phyloP scores from a whole-genome alignment of 2,888 invertebrate species.

The Yponomeuta evonymella region DNA sequence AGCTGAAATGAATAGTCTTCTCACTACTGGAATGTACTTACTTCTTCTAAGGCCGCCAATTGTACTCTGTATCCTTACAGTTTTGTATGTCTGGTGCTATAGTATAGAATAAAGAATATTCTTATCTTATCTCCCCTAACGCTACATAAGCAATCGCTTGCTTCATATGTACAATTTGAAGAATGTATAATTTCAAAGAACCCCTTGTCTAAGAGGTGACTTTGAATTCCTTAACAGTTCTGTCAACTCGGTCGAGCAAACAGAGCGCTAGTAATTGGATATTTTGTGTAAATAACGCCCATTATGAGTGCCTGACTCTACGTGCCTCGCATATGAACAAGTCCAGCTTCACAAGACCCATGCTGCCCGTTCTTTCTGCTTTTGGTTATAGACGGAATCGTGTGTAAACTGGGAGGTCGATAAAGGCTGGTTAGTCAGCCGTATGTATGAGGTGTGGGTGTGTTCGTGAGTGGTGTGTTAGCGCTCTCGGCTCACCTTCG shows the following conservation, averaged over 20 bases:
- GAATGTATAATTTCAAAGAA: background rate
- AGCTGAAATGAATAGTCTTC: too few relatives aligned
- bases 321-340: background rate
- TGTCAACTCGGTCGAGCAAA: background rate
- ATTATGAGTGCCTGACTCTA: background rate
- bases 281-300: background rate
- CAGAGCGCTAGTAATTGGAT: background rate
- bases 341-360: background rate
- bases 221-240: background rate
- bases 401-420: slow-evolving; percentile 19
- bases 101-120: too few relatives aligned
- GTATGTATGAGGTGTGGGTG: slow-evolving; percentile 38
- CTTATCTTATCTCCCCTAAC: too few relatives aligned
- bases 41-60: too few relatives aligned
- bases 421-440: slow-evolving; percentile 23
- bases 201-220: background rate
- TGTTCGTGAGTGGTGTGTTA: slow-evolving; percentile 60
- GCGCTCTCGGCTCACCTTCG: slow-evolving; percentile 69
- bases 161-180: background rate
- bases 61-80: too few relatives aligned
- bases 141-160: background rate
- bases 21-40: too few relatives aligned
- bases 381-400: background rate
- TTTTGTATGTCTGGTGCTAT: too few relatives aligned
- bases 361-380: background rate